Evolutionary conservation across 2,888 invertebrate genomes (phyloP).

Genomic region (Sminthurinus aureus): DNA sequence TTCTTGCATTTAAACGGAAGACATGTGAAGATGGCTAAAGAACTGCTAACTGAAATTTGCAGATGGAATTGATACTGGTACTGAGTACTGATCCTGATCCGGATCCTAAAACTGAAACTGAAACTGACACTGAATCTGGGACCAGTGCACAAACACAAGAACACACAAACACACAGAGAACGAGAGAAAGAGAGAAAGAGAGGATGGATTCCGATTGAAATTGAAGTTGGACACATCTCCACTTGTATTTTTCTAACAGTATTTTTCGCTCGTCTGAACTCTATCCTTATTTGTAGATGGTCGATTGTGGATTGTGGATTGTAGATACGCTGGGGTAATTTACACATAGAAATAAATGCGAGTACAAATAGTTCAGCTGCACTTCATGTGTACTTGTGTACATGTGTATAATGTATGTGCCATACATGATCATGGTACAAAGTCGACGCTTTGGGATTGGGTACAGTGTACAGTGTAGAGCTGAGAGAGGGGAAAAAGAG

Average conservation of each 20-base stretch:
- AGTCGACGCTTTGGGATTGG: background rate
- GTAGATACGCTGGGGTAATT: background rate
- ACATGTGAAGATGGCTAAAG: background rate
- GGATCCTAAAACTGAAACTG: no score
- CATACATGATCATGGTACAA: background rate
- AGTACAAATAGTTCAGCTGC: no score
- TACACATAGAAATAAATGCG: no score
- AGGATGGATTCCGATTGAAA: background rate
- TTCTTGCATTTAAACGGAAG: background rate
- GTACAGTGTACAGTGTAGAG: no score
- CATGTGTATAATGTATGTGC: background rate
- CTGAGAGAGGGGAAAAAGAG: background rate
- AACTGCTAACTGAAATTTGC: background rate
- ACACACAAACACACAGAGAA: background rate
- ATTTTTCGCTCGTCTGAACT: conserved; percentile 21
- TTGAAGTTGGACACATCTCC: conserved; percentile 15
- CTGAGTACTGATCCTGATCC: no score
- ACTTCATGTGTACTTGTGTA: background rate
- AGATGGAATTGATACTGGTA: background rate
- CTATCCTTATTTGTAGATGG: background rate
- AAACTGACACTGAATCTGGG: background rate
- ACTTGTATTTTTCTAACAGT: conserved; percentile 17
- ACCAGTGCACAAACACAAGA: background rate
- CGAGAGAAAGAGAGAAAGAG: background rate
- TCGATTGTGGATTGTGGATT: no score